Evolutionary conservation across 2,888 invertebrate genomes (phyloP), one percentile per base, ranked within the genome.

Genomic region (Diaprepes abbreviatus): DNA sequence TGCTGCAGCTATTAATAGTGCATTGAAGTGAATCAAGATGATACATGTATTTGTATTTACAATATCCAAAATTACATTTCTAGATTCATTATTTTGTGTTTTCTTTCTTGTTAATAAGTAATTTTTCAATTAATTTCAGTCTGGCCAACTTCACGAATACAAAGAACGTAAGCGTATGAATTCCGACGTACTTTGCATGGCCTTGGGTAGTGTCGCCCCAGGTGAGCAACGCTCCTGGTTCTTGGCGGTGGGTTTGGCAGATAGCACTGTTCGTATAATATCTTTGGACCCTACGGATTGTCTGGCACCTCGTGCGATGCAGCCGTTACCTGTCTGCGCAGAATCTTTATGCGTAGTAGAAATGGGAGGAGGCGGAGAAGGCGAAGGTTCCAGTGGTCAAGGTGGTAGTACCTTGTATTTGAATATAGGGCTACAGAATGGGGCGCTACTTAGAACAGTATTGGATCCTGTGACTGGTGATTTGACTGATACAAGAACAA

Each of bases 141-240:
- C 96, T 75, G 98, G 98, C 0, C 97, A 98, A 84, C 86, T 99
- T 55, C 98, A 99, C 85, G 99, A 99, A 83, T 99, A 98, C 83
- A 97, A 97, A 6, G 98, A 98, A 82, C 89, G 98, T 7, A 97
- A 97, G 80, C 96, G 97, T 81, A 92, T 99, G 91, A 94, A 96
- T 4, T 93, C 95, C 0, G 98, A 99, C 84, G 97, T 99, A 0
- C 93, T 98, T 75, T 99, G 98, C 82, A 98, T 99, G 98, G 97
- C 97, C 0, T 85, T 99, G 70, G 98, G 97, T 0, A 94, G 94
- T 62, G 97, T 99, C 0, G 96, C 98, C 0, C 89, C 92, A 1
- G 98, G 98, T 3, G 98, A 99, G 83, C 96, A 96, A 81, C 87
- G 98, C 70, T 96, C 95, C 0, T 92, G 96, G 88, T 98, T 99